Evolutionary conservation across 1,140 invertebrate species (phyloP), one percentile per base, ranked within the genome.

Genomic region (Oryctes rhinoceros): DNA sequence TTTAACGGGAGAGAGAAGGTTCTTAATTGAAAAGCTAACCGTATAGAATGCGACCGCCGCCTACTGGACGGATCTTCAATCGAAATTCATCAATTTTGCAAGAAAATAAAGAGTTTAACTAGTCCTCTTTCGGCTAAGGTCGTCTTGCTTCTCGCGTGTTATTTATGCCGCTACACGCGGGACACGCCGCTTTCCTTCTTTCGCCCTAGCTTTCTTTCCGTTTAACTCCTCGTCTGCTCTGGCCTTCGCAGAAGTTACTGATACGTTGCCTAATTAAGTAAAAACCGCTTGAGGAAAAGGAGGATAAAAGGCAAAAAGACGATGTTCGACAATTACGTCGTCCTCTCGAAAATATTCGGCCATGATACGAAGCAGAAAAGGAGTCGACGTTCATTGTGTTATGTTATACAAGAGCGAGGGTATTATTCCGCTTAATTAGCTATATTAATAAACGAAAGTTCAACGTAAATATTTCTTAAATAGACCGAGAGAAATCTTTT

Each of bases 31-130:
- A 48, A 74, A 71, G 35, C 65, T 30, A 37, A 24, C 39, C 39
- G 39, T 5, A 10, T 44, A 30, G 65, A 20, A 15, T 10, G 65
- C 65, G 35, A 3, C 24, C 53, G 53, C 13, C 15, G 71, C 47
- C 47, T 76, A 18, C 71, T 9, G 49, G 49, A n/a, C 48, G 37
- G 78, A 20, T 30, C 79, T 30, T 71, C 74, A 80, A 80, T 80
- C 74, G 79, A 49, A 76, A 76, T 76, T 80, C 71, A 80, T 80
- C 79, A 80, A 80, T 80, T 80, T 80, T 74, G 48, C 62, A 71
- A 48, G 47, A 49, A 74, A 80, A 48, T 80, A 80, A 80, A 76
- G 75, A 76, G 75, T 76, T 76, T 76, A 76, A 76, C 75, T 76
- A 20, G 39, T 3, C 39, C 5, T 44, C 9, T 4, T 10, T 30